Percentiles rank a stretch among this genome's conserved stretches.
phyloP scores from a whole-genome alignment of 2,113 vertebrate genomes.

The Psilopogon haemacephalus region DNA sequence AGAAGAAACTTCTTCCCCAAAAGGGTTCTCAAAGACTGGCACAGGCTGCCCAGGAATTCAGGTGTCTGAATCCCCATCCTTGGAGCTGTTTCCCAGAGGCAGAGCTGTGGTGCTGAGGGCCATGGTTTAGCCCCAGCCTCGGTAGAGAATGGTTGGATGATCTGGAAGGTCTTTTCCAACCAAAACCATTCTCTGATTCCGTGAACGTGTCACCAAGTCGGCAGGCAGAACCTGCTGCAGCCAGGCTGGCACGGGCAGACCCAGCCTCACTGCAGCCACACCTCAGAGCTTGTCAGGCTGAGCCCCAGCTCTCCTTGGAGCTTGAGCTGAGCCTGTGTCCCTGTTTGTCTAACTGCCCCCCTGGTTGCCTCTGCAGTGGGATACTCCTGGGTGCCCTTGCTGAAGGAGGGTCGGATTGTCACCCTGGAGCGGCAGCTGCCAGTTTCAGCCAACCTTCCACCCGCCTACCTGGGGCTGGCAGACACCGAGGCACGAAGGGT shows the following conservation, averaged over 20 bases:
- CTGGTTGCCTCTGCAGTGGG: slow-evolving; percentile 80
- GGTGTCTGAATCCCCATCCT: no score
- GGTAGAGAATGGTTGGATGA: no score
- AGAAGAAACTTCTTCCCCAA: no score
- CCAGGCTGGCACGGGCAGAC: accelerated
- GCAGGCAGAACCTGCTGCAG: background rate
- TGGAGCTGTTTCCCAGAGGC: no score
- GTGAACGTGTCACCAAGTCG: background rate
- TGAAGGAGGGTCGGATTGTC: slow-evolving; percentile 89
- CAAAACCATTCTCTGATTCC: no score
- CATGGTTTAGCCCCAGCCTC: no score
- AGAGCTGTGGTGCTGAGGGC: no score
- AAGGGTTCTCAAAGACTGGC: no score
- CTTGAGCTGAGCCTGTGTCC: accelerated
- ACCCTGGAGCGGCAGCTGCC: slow-evolving; percentile 89
- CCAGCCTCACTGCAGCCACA: accelerated
- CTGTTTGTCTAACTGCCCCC: background rate
- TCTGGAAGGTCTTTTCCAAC: no score
- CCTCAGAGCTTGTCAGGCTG: background rate
- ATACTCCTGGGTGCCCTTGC: slow-evolving; percentile 86
- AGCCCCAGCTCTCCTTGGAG: background rate
- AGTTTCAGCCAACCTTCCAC: slow-evolving; percentile 85
- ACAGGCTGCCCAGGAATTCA: no score
- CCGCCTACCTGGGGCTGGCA: slow-evolving; percentile 84
- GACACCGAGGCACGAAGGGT: slow-evolving; percentile 85